phyloP scores from a whole-genome alignment of 1,140 invertebrate genomes.

The Bombus haemorrhoidalis region DNA sequence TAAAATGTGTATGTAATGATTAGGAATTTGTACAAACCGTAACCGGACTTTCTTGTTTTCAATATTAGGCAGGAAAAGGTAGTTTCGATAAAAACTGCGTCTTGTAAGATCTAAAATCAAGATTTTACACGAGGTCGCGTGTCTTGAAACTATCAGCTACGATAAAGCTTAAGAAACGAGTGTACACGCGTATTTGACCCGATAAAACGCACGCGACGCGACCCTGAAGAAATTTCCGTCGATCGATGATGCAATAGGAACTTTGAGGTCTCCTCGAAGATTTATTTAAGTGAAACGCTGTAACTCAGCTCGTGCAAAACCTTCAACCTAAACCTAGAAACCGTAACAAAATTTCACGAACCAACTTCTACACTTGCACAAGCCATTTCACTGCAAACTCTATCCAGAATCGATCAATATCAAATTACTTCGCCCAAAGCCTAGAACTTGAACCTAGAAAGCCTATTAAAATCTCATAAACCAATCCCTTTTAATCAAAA shows the following conservation, averaged over 20 bases:
- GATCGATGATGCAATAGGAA: neutral
- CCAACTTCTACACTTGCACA: too few species aligned
- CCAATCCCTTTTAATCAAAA: too few species aligned
- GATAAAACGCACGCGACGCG: slow-evolving; percentile 18
- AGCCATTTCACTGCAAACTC: too few species aligned
- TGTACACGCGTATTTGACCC: slow-evolving; percentile 15
- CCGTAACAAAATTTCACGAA: too few species aligned
- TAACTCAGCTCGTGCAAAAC: neutral
- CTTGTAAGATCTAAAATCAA: neutral
- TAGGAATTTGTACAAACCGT: neutral
- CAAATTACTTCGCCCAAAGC: too few species aligned
- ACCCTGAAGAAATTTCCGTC: neutral
- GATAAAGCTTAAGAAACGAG: slow-evolving; percentile 1
- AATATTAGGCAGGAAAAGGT: neutral
- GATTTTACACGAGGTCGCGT: slow-evolving; percentile 14
- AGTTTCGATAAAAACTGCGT: neutral
- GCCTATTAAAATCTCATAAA: too few species aligned
- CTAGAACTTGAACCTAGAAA: too few species aligned
- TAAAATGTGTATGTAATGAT: neutral
- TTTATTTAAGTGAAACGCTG: neutral
- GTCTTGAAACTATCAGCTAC: neutral
- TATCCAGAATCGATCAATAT: too few species aligned
- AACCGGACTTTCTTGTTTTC: neutral
- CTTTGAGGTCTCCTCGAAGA: neutral
- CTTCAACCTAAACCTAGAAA: too few species aligned